phyloP scores from a whole-genome alignment of 2,888 invertebrate species.

The Acleris holmiana region DNA sequence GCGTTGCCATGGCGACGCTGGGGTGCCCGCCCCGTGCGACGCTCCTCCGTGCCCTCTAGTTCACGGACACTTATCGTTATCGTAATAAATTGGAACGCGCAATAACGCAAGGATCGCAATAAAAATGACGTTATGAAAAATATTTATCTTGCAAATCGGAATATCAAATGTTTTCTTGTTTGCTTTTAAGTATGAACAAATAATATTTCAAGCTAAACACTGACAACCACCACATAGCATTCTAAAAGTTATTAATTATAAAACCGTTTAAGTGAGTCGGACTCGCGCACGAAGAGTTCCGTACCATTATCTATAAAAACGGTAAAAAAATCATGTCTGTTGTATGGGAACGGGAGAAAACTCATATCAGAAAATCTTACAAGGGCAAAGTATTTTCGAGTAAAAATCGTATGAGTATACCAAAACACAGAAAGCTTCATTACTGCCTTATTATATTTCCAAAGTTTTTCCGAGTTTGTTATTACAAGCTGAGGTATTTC shows the following conservation, averaged over 20 bases:
- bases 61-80: slow-evolving; percentile 81
- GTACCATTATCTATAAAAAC: too few species aligned
- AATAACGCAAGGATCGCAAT: slow-evolving; percentile 73
- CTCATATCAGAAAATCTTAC: slow-evolving; percentile 2
- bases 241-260: too few species aligned
- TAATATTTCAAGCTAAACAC: not conserved
- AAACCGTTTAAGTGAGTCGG: too few species aligned
- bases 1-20: slow-evolving; percentile 67
- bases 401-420: slow-evolving; percentile 6
- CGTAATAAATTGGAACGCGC: slow-evolving; percentile 80
- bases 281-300: too few species aligned
- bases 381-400: slow-evolving; percentile 1
- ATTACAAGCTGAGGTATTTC: slow-evolving; percentile 34
- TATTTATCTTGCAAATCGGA: slow-evolving; percentile 20
- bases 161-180: slow-evolving; percentile 24
- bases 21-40: slow-evolving; percentile 45
- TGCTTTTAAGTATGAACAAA: not conserved
- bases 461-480: slow-evolving; percentile 31
- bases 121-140: slow-evolving; percentile 53
- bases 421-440: slow-evolving; percentile 26
- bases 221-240: not conserved
- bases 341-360: too few species aligned
- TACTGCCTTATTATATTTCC: slow-evolving; percentile 27
- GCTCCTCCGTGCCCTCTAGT: slow-evolving; percentile 66
- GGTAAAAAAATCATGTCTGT: too few species aligned